Base-by-base conservation (phyloP, 2,888 invertebrate species). In the Polia nebulosa region DNA sequence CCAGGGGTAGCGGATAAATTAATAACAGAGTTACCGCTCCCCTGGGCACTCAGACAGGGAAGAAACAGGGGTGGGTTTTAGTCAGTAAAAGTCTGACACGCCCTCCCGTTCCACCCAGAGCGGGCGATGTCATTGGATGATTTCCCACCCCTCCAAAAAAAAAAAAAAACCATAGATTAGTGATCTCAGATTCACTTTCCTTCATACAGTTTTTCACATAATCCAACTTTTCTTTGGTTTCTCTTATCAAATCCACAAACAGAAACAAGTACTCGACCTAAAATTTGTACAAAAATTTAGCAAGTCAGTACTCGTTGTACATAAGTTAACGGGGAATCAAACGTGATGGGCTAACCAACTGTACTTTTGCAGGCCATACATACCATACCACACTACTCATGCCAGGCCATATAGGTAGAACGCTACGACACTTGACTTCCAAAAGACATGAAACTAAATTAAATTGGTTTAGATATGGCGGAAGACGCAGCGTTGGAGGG, bases 321-420 rank as follows among this genome's bases (percentile, higher is more conserved):
- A 58, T 20, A 39, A 55, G n/a, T 44, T 63, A 74, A 59, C 63
- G 53, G 63, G 58, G 45, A 45, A 49, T 36, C 36, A 70, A 56
- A 76, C 78, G 74, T 77, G 78, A 71, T 49, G 53, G 47, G 72
- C 62, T 69, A 61, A 4, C 13, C 17, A 77, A 74, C 74, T 49
- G 72, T 63, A 63, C 29, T 62, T 62, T 41, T 32, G 45, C 5
- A 53, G 36, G n/a, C 22, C 71, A 45, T 29, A 32, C 25, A 51
- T n/a, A n/a, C n/a, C n/a, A n/a, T n/a, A n/a, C n/a, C n/a, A n/a
- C n/a, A n/a, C n/a, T n/a, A n/a, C n/a, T n/a, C n/a, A n/a, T n/a
- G n/a, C n/a, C n/a, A n/a, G n/a, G n/a, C 32, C 55, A 25, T 76
- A 47, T 52, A 34, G 36, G 55, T 68, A 34, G n/a, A 47, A 36